Percentiles rank a stretch among this genome's conserved stretches.
Conservation (phyloP, 2,113 vertebrate genomes). For the Grammomys surdaster region DNA sequence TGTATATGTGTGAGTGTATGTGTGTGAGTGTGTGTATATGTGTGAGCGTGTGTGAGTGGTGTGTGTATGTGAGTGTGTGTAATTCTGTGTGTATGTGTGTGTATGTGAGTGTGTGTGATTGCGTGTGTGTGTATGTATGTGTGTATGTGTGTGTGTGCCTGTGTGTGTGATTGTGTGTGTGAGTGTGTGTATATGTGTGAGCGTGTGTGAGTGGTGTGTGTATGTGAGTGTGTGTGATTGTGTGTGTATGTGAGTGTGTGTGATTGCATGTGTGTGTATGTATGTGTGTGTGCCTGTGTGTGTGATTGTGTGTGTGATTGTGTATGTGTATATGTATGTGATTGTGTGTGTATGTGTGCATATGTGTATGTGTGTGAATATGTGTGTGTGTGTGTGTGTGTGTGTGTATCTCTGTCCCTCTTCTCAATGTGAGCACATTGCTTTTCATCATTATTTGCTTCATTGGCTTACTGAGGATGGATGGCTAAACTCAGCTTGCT, state of each 20-base stretch:
- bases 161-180: too few species aligned
- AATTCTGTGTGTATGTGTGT: not conserved
- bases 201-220: too few species aligned
- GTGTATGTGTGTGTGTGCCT: too few species aligned
- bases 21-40: not conserved
- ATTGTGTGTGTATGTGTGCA: too few species aligned
- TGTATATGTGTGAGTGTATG: not conserved
- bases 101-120: not conserved
- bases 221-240: not conserved
- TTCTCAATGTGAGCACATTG: not conserved
- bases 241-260: too few species aligned
- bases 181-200: not conserved
- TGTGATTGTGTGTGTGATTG: too few species aligned
- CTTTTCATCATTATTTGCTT: not conserved
- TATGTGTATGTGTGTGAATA: not conserved
- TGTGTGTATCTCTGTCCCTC: not conserved
- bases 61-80: too few species aligned
- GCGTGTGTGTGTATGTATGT: too few species aligned
- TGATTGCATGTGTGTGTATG: not conserved
- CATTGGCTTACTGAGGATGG: not conserved
- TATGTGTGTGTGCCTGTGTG: rapidly evolving
- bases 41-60: too few species aligned
- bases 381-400: not conserved
- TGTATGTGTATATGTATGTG: too few species aligned
- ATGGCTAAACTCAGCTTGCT: not conserved